Evolutionary conservation across 2,797 vertebrate genomes (phyloP), one percentile per base, ranked within the genome.

Genomic region (Decapterus maruadsi): DNA sequence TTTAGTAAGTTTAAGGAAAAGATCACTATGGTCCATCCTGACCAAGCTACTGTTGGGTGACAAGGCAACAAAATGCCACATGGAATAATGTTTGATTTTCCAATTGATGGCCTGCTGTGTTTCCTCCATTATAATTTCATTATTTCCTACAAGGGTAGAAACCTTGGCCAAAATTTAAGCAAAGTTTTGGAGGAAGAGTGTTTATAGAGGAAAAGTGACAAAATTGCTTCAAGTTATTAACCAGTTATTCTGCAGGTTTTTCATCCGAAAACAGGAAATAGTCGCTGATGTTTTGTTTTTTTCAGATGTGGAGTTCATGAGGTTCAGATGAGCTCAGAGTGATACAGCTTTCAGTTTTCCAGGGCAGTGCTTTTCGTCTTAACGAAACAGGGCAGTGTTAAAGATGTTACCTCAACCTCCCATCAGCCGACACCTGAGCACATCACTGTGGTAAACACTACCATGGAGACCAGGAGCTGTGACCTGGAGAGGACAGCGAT

Each of bases 361-460:
- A 58, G 82, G 88, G 87, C 90, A 90, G 88, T 89, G 82, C 17
- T 79, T 72, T 67, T 72, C 7, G 50, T 84, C 62, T 75, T 43
- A 20, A 82, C 48, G 53, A 73, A 72, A 74, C 62, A 76, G 77
- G 86, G 89, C 85, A 92, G 91, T 91, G 91, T 72, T 84, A 17
- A n/a, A 82, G 0, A 6, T 6, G 67, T 56, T 40, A 64, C 72
- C 45, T 6, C 8, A 54, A 2, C 67, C 58, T 66, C 64, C 22
- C 63, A 55, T 73, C 73, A 12, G 81, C 78, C 51, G 8, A 71
- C 77, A 65, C 73, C 58, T 57, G 66, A 87, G 83, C 45, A 6
- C 75, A 72, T 10, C 80, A 54, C 51, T 9, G 46, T 1, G 8
- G 45, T 16, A 26, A 60, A 9, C 2, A 34, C 26, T 20, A 6